Conservation (phyloP, 1,140 invertebrate genomes). For the Archegozetes longisetosus region DNA sequence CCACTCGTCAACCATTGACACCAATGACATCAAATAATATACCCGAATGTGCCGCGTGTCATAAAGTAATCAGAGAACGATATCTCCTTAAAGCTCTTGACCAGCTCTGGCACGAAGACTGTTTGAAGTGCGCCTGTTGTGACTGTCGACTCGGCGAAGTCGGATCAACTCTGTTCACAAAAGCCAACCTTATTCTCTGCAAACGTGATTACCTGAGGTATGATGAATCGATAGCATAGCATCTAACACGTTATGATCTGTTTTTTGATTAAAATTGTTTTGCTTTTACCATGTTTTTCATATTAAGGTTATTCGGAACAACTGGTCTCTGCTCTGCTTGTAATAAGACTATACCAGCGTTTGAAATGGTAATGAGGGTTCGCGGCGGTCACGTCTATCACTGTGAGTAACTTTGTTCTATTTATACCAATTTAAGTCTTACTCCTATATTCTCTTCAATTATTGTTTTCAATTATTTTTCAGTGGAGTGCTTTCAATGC, state of each 20-base stretch:
- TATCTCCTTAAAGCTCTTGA: slow-evolving; percentile 46
- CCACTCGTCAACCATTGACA: too few species aligned
- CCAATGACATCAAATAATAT: background rate
- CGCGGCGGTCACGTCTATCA: slow-evolving; percentile 80
- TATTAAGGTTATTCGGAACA: slow-evolving; percentile 10
- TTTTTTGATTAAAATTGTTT: too few species aligned
- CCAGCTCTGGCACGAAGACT: slow-evolving; percentile 85
- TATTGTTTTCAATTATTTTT: background rate
- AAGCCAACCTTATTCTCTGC: slow-evolving; percentile 79
- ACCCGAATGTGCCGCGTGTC: slow-evolving; percentile 33
- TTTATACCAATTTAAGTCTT: background rate
- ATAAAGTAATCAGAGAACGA: slow-evolving; percentile 34
- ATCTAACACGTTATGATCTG: background rate
- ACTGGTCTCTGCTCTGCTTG: slow-evolving; percentile 68
- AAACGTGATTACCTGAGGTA: slow-evolving; percentile 62
- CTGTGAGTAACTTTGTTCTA: slow-evolving; percentile 3
- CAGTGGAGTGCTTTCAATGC: slow-evolving; percentile 82
- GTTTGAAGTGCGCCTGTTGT: slow-evolving; percentile 80
- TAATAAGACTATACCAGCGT: slow-evolving; percentile 83
- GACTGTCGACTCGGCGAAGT: slow-evolving; percentile 80
- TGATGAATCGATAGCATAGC: slow-evolving; percentile 10
- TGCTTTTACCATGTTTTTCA: too few species aligned
- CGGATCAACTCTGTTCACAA: slow-evolving; percentile 75
- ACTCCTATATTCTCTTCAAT: background rate
- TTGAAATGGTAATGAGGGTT: slow-evolving; percentile 93